These are phyloP conservation scores for Cichladusa arquata DNA, from an alignment of 2,113 vertebrate genomes.

Conservation along the genomic window DNA sequence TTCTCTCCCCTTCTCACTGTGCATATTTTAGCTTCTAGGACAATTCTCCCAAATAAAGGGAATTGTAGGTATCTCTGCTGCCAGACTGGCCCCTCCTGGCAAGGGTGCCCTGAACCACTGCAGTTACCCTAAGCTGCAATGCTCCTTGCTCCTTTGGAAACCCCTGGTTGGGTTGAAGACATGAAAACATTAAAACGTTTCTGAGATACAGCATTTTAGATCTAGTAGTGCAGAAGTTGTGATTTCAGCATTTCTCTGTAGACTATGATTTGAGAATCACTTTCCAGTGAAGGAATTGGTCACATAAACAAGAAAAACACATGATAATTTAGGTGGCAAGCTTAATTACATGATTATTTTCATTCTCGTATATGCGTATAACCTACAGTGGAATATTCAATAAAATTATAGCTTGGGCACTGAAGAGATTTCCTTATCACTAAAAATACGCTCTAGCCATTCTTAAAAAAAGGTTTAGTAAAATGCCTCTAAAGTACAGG, in stretches of 20 bases:
- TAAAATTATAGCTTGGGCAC: slow-evolving; percentile 1
- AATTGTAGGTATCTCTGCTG: neutral
- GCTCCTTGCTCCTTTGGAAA: neutral
- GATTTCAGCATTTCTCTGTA: neutral
- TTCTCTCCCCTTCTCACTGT: neutral
- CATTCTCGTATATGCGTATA: neutral
- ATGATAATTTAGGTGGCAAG: slow-evolving; percentile 11
- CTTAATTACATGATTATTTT: slow-evolving; percentile 40
- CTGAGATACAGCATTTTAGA: neutral
- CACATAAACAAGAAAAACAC: slow-evolving; percentile 8
- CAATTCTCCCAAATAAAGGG: neutral
- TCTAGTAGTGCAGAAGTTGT: neutral
- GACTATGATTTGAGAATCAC: neutral
- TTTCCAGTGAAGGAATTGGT: neutral
- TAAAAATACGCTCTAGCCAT: neutral
- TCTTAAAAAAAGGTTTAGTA: slow-evolving; percentile 32
- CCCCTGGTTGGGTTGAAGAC: neutral
- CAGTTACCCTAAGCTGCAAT: neutral
- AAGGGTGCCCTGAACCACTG: neutral
- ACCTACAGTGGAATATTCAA: slow-evolving; percentile 16
- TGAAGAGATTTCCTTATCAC: slow-evolving; percentile 18
- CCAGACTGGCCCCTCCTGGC: neutral
- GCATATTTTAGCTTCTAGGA: neutral
- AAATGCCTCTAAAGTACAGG: slow-evolving; percentile 24
- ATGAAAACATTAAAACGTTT: neutral